A percentile compares a stretch with the other conserved stretches of the same genome.
Conservation (phyloP, 2,797 vertebrate genomes). For the Malacoraja senta region DNA sequence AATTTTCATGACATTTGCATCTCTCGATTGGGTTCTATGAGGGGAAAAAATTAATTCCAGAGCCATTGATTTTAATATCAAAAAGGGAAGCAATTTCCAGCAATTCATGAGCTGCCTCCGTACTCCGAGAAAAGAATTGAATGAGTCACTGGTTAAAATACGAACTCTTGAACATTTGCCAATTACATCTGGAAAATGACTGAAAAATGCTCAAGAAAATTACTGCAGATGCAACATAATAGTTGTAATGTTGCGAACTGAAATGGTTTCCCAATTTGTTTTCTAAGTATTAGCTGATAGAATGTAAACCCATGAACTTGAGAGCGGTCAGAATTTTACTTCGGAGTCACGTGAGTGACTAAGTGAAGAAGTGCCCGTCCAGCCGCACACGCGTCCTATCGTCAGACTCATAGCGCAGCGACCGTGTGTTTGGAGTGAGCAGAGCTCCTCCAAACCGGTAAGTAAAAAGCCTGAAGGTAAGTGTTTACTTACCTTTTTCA, state of each 20-base stretch:
- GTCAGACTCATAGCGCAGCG: too few species aligned
- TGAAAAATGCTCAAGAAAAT: neutral
- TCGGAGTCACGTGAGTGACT: too few species aligned
- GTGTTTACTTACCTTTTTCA: too few species aligned
- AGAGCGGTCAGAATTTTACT: neutral
- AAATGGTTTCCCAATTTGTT: neutral
- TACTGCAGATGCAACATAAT: slow-evolving; percentile 22
- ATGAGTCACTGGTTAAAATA: slow-evolving; percentile 25
- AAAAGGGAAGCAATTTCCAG: slow-evolving; percentile 52
- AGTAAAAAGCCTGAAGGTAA: too few species aligned
- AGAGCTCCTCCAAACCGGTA: too few species aligned
- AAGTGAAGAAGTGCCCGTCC: too few species aligned
- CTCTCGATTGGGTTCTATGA: slow-evolving; percentile 45
- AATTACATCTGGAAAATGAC: slow-evolving; percentile 20
- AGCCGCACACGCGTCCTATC: too few species aligned
- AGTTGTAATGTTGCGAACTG: slow-evolving; percentile 1
- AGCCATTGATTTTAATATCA: slow-evolving; percentile 59
- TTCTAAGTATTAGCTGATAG: neutral
- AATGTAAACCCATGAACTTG: neutral
- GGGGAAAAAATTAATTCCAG: slow-evolving; percentile 44
- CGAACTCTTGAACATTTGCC: neutral
- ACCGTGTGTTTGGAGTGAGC: too few species aligned
- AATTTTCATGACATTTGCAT: slow-evolving; percentile 40
- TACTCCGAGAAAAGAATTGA: slow-evolving; percentile 44
- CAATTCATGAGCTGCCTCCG: slow-evolving; percentile 49